Percentiles rank a stretch among this genome's conserved stretches.
Conservation (phyloP, 2,113 vertebrate genomes). For the Pterocles orientalis region DNA sequence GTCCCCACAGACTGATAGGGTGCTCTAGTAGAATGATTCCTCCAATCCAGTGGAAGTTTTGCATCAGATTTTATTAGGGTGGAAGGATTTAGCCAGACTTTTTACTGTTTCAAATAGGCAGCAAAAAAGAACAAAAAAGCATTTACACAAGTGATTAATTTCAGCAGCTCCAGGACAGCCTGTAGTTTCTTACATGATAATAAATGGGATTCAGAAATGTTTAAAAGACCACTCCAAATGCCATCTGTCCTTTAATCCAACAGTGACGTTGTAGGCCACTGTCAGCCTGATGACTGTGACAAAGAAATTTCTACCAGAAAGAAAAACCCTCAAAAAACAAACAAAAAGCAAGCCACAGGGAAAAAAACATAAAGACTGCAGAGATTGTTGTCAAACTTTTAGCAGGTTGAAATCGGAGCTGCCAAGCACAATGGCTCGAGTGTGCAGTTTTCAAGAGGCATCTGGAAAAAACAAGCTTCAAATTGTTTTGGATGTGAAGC, state of each 20-base stretch:
- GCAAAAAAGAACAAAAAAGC: slow-evolving; percentile 28
- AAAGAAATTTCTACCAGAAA: slow-evolving; percentile 43
- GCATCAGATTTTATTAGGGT: neutral
- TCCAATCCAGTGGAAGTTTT: neutral
- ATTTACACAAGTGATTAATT: neutral
- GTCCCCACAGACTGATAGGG: neutral
- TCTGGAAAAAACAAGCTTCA: neutral
- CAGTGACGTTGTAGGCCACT: neutral
- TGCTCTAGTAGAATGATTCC: neutral
- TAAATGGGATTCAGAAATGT: slow-evolving; percentile 11
- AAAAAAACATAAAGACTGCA: slow-evolving; percentile 13
- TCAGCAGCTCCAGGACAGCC: neutral
- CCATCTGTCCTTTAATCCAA: neutral
- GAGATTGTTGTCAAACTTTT: slow-evolving; percentile 5
- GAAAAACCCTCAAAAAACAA: neutral
- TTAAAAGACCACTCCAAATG: slow-evolving; percentile 15
- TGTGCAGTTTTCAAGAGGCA: neutral
- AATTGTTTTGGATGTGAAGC: slow-evolving; percentile 16
- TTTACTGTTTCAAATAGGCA: neutral
- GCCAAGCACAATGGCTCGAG: neutral
- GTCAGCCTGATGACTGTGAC: slow-evolving; percentile 13
- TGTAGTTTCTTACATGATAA: slow-evolving; percentile 8
- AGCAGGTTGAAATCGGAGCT: slow-evolving; percentile 40
- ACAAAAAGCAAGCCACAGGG: neutral
- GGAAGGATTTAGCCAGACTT: neutral